phyloP scores from a whole-genome alignment of 2,888 invertebrate genomes.

The Acleris sparsana region DNA sequence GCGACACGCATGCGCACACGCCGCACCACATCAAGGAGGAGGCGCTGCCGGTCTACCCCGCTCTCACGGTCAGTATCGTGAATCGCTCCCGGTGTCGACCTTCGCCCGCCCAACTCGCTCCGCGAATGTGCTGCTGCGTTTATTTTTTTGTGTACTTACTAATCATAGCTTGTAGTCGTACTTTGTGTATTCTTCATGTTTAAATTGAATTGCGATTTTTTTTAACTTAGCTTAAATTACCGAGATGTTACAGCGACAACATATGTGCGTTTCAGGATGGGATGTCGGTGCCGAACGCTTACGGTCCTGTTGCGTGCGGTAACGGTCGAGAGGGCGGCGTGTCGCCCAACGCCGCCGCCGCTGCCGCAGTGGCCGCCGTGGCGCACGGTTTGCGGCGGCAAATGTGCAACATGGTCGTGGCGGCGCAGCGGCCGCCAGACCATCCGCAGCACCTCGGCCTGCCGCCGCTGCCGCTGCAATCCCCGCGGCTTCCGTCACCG shows the following conservation, averaged over 20 bases:
- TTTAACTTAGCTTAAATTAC: slow-evolving; percentile 3
- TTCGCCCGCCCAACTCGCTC: slow-evolving; percentile 43
- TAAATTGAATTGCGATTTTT: slow-evolving; percentile 10
- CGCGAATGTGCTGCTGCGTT: slow-evolving; percentile 65
- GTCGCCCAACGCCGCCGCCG: slow-evolving; percentile 87
- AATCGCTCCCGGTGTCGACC: slow-evolving; percentile 32
- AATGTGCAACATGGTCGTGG: slow-evolving; percentile 92
- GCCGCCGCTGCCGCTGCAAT: slow-evolving; percentile 69
- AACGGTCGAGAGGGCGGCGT: slow-evolving; percentile 82
- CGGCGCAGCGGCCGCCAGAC: slow-evolving; percentile 71
- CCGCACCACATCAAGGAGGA: slow-evolving; percentile 92
- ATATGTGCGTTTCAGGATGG: slow-evolving; percentile 84
- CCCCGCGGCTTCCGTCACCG: slow-evolving; percentile 80
- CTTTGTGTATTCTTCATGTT: slow-evolving; percentile 2
- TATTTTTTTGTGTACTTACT: background rate
- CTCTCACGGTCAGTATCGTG: slow-evolving; percentile 78
- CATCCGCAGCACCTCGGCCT: slow-evolving; percentile 78
- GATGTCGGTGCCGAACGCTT: slow-evolving; percentile 80
- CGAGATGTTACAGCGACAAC: slow-evolving; percentile 39
- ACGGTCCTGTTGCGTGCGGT: slow-evolving; percentile 82
- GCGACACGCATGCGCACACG: slow-evolving; percentile 90
- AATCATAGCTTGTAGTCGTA: background rate
- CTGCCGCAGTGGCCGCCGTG: slow-evolving; percentile 93
- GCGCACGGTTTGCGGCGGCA: slow-evolving; percentile 93
- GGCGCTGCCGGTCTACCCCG: slow-evolving; percentile 71